Conservation (phyloP, 2,888 invertebrate genomes). For the Lasioglossum villosulum region DNA sequence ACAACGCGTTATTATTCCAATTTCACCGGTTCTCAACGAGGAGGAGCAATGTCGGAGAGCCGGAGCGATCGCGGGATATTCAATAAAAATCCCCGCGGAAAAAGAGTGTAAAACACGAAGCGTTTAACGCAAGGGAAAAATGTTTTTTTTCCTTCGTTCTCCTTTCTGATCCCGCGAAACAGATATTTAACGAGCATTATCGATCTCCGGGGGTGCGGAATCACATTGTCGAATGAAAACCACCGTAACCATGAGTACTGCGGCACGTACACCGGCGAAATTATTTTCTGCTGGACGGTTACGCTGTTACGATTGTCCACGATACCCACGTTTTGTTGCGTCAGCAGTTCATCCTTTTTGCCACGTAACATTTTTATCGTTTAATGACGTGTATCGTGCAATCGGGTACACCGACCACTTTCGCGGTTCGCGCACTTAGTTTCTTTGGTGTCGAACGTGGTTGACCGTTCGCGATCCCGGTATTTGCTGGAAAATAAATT, state of each 20-base stretch:
- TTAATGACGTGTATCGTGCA: constrained; percentile 45
- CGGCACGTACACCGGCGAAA: constrained; percentile 11
- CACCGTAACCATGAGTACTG: neutral
- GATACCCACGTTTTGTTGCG: constrained; percentile 24
- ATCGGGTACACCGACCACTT: constrained; percentile 36
- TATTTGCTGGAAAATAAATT: neutral
- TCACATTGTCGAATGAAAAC: constrained; percentile 9
- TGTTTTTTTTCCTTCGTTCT: neutral
- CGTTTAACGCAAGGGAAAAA: neutral
- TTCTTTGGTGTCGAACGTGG: neutral
- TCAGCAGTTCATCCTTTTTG: constrained; percentile 33
- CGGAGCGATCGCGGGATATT: neutral
- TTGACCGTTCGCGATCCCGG: constrained; percentile 18
- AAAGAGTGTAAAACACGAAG: neutral
- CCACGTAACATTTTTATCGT: constrained; percentile 39
- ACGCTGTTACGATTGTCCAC: neutral
- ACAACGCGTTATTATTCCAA: neutral
- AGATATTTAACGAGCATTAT: constrained; percentile 34
- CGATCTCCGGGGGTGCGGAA: constrained; percentile 8
- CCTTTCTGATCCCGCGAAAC: neutral
- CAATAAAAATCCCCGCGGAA: neutral
- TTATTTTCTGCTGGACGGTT: constrained; percentile 27
- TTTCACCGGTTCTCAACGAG: neutral
- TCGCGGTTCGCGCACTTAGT: neutral
- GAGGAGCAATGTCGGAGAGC: neutral